Percentiles rank a stretch among this genome's conserved stretches.
Conservation (phyloP, 2,888 invertebrate species). For the Allygus modestus region DNA sequence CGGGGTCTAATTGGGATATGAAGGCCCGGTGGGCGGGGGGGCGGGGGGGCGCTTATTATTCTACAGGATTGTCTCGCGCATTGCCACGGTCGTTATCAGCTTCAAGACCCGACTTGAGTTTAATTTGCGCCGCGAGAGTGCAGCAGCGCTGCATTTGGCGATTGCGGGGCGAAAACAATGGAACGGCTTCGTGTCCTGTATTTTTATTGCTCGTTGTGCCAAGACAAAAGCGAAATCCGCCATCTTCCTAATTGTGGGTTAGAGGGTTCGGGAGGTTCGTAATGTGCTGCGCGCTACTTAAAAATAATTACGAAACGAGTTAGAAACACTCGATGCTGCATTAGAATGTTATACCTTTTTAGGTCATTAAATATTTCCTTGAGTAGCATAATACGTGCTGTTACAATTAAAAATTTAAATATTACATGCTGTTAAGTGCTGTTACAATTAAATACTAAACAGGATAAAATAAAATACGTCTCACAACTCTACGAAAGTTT, state of each 20-base stretch:
- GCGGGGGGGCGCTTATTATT: slow-evolving; percentile 46
- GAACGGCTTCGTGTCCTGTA: neutral
- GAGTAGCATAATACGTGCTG: too few relatives aligned
- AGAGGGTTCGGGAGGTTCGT: neutral
- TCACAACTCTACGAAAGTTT: too few relatives aligned
- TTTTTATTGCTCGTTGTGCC: slow-evolving; percentile 19
- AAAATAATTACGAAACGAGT: too few relatives aligned
- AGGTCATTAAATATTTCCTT: too few relatives aligned
- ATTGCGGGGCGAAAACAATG: slow-evolving; percentile 16
- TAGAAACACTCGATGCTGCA: too few relatives aligned
- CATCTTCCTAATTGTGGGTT: neutral
- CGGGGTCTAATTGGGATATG: slow-evolving; percentile 45
- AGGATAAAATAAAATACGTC: too few relatives aligned
- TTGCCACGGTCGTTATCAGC: slow-evolving; percentile 24
- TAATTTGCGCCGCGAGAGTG: neutral
- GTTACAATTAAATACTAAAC: too few relatives aligned
- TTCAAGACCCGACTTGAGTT: neutral
- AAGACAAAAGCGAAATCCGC: neutral
- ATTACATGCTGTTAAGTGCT: too few relatives aligned
- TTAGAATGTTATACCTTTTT: too few relatives aligned
- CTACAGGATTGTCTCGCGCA: slow-evolving; percentile 36
- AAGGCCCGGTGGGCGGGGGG: slow-evolving; percentile 2
- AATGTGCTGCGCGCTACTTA: neutral
- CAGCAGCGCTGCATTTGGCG: slow-evolving; percentile 15
- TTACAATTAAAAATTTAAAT: too few relatives aligned